phyloP scores from a whole-genome alignment of 2,113 vertebrate genomes.

The Corythaixoides concolor region DNA sequence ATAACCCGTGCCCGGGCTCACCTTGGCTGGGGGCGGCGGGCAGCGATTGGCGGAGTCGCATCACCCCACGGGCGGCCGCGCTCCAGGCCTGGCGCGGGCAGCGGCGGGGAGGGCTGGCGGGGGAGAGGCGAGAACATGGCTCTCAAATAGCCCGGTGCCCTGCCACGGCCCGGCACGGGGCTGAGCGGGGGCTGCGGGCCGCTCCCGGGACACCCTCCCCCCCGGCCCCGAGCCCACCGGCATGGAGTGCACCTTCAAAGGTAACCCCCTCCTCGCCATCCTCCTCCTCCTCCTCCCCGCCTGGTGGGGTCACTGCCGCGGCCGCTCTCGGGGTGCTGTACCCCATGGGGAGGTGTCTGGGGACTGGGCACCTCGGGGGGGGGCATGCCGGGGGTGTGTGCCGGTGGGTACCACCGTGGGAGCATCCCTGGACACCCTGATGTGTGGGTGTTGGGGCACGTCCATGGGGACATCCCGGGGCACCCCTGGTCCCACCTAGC shows the following conservation, averaged over 20 bases:
- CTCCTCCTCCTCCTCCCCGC: not conserved
- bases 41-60: constrained; percentile 87
- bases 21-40: constrained; percentile 51
- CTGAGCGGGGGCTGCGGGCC: not conserved
- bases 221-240: not conserved
- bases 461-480: not conserved
- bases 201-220: not conserved
- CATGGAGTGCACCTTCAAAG: constrained; percentile 59
- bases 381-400: not conserved
- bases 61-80: constrained; percentile 90
- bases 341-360: not conserved
- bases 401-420: no score
- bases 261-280: constrained; percentile 12
- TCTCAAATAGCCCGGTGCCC: not conserved
- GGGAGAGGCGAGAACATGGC: not conserved
- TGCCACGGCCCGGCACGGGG: not conserved
- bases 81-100: constrained; percentile 33
- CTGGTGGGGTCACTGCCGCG: not conserved
- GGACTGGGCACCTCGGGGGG: not conserved
- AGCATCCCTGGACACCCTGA: no score
- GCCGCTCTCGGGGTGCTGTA: not conserved
- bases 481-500: accelerated
- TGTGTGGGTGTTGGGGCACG: no score
- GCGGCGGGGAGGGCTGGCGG: not conserved
- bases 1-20: constrained; percentile 80